These are phyloP conservation scores for Mercenaria mercenaria DNA, from an alignment of 1,140 invertebrate genomes.

Conservation along the genomic window DNA sequence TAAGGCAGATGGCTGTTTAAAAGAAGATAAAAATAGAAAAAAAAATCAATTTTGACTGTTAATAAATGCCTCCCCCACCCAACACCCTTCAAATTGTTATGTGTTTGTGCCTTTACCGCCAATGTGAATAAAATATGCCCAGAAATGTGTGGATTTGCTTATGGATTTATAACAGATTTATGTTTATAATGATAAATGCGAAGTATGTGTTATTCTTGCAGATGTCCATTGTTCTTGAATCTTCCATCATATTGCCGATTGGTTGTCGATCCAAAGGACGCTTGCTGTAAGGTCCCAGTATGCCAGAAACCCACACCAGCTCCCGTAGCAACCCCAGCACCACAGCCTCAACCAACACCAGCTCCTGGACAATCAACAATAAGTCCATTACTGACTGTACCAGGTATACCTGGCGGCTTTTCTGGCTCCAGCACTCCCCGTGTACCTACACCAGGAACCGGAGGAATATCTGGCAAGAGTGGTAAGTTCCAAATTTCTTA, in stretches of 20 bases:
- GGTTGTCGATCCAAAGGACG: slow-evolving; percentile 76
- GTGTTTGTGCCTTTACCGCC: too few species aligned
- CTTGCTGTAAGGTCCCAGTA: slow-evolving; percentile 76
- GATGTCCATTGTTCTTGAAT: slow-evolving; percentile 73
- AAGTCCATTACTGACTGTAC: background rate
- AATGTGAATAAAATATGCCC: too few species aligned
- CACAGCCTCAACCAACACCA: slow-evolving; percentile 21
- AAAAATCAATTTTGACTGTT: too few species aligned
- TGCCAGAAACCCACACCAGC: slow-evolving; percentile 66
- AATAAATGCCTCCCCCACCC: too few species aligned
- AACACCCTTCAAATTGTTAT: too few species aligned
- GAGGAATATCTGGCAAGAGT: background rate
- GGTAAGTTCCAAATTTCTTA: too few species aligned
- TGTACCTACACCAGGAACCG: background rate
- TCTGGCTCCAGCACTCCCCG: background rate
- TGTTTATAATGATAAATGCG: too few species aligned
- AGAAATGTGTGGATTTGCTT: too few species aligned
- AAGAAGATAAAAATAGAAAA: too few species aligned
- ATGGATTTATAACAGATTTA: too few species aligned
- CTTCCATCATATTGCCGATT: slow-evolving; percentile 75
- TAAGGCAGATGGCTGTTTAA: too few species aligned
- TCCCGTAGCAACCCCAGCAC: slow-evolving; percentile 5
- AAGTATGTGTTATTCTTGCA: too few species aligned
- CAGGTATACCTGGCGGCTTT: background rate
- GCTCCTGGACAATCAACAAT: slow-evolving; percentile 32